A percentile compares a stretch with the other conserved stretches of the same genome.
Conservation (phyloP, 1,140 invertebrate species). For the Bombus cullumanus region DNA sequence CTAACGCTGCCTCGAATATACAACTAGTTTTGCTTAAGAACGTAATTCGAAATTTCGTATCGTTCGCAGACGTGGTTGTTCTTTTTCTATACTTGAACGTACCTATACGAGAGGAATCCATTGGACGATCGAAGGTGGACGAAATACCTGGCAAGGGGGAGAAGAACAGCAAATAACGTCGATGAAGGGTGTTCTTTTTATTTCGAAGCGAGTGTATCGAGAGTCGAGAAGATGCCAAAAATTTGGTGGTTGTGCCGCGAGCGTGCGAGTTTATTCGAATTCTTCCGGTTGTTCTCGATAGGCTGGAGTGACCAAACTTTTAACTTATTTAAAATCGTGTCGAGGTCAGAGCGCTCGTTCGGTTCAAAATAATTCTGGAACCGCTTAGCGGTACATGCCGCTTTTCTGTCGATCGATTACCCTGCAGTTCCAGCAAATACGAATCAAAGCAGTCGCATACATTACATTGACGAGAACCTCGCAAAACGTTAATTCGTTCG, state of each 20-base stretch:
- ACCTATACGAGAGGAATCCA: neutral
- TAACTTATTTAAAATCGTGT: conserved; percentile 44
- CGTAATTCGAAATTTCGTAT: neutral
- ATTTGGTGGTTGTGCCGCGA: conserved; percentile 30
- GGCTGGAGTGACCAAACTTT: conserved; percentile 10
- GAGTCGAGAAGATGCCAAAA: conserved; percentile 37
- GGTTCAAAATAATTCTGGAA: conserved; percentile 6
- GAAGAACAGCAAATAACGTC: conserved; percentile 10
- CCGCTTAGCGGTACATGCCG: neutral
- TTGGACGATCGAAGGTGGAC: neutral
- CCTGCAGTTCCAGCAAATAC: neutral
- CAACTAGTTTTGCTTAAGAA: neutral
- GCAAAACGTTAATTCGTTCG: neutral
- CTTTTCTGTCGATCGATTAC: neutral
- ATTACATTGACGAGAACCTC: too few species aligned
- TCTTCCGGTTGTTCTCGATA: conserved; percentile 42
- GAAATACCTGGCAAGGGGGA: neutral
- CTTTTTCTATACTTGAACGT: neutral
- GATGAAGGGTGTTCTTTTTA: neutral
- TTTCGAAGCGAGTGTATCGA: neutral
- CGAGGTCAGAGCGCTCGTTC: conserved; percentile 45
- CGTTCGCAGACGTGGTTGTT: neutral
- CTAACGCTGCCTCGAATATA: neutral
- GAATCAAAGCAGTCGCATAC: too few species aligned
- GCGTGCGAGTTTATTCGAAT: conserved; percentile 56